Evolutionary conservation across 2,113 vertebrate genomes (phyloP).

Genomic region (Macaca fascicularis): DNA sequence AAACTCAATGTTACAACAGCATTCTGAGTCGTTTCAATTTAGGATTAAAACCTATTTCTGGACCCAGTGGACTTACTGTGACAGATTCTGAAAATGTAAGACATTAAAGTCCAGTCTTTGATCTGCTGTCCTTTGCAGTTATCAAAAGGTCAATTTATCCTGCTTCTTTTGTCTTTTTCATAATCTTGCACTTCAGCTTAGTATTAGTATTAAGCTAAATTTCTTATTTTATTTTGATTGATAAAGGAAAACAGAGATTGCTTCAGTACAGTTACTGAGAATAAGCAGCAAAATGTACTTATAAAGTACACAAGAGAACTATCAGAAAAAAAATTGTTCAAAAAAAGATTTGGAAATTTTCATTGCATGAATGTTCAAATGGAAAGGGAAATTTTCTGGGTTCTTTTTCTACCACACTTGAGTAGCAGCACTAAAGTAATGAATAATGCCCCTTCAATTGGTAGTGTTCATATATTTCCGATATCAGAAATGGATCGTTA

Average conservation of each 20-base stretch:
- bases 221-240: background rate
- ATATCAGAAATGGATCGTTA: background rate
- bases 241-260: background rate
- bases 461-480: background rate
- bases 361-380: background rate
- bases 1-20: background rate
- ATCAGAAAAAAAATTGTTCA: background rate
- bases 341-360: background rate
- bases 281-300: background rate
- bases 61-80: background rate
- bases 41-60: background rate
- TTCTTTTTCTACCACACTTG: background rate
- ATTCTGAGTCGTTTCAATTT: background rate
- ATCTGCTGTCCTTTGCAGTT: background rate
- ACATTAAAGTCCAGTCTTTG: background rate
- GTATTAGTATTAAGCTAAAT: background rate
- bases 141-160: background rate
- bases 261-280: background rate
- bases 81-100: background rate
- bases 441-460: background rate
- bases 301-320: background rate
- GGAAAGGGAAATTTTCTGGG: background rate
- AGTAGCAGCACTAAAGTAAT: background rate
- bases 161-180: background rate
- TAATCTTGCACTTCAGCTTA: background rate